Evolutionary conservation across 2,888 invertebrate species (phyloP), one percentile per base, ranked within the genome.

Genomic region (Phengaris arion): DNA sequence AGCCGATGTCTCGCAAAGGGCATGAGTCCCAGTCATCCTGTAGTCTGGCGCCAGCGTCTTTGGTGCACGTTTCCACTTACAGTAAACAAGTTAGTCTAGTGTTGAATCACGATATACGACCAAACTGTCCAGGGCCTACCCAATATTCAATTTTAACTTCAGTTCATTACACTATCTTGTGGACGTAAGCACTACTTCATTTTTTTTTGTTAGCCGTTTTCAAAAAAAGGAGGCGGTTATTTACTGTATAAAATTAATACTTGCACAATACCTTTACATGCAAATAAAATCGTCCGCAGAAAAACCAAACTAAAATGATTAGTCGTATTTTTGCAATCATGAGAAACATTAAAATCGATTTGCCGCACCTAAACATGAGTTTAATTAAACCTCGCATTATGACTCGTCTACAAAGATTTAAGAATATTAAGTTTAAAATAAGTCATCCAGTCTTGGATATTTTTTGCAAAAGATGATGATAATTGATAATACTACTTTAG

Each of bases 41-140:
- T 77, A 81, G 79, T 76, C 77, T 76, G 82, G 81, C 81, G 80
- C 81, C 80, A 78, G 79, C 76, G 79, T 76, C 77, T 78, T 76
- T 79, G 77, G 76, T 77, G 80, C 80, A 82, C 82, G 86, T 89
- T 85, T 87, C 89, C 89, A 87, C 83, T 85, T 89, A 87, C 81
- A 88, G 86, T 79, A 85, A 87, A 87, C 89, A 77, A 84, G 86
- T 86, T 84, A 80, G 79, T 82, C 85, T 78, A 81, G 83, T 80
- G 82, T 81, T 89, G 88, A 90, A 84, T 89, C 86, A 87, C 84
- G 85, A 82, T 80, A 79, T 82, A 84, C 82, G 78, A 77, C 79
- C 81, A 84, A 85, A 78, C 80, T 82, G 83, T 84, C 82, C 80
- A 55, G 69, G 59, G n/a, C 9, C 13, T 46, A n/a, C 54, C 46